Base-by-base conservation (phyloP, 2,888 invertebrate genomes). In the Caradrina clavipalpis region DNA sequence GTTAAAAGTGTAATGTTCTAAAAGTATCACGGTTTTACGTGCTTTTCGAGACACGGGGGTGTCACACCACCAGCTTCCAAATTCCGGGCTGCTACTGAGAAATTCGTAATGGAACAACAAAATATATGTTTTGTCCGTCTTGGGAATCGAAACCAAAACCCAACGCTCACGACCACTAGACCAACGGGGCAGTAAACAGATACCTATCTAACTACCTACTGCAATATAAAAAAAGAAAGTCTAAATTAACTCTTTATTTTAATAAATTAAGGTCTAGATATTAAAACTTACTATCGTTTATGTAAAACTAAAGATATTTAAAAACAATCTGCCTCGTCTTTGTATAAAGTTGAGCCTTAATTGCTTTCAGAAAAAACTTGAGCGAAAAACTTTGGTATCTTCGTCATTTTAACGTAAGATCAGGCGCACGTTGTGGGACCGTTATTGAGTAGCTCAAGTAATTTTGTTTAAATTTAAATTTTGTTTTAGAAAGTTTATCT, bases 401-500 rank as follows among this genome's bases (percentile, higher is more conserved):
- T 54, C 76, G 75, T 87, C 83, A 86, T 86, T 82, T 82, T 56
- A 72, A 60, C 47, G 51, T 78, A 78, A 83, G 76, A 45, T 22
- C 6, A 4, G 21, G 59, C 79, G 62, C 72, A 73, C 69, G 53
- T 10, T 72, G 10, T 17, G 26, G 62, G 58, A 59, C 62, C 10
- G 19, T 49, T 73, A 76, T 78, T 78, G 58, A 55, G 50, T 61
- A 73, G 58, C 26, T 5, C 45, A 53, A 58, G 65, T 78, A 65
- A 50, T 69, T 56, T 76, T 76, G n/a, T 59, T 76, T 70, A 51
- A 50, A 75, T 69, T 56, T 31, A 59, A 66, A 73, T 17, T 49
- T 75, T 68, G 19, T 75, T 56, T 42, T 17, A 1, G 5, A 51
- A 49, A 76, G 70, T 57, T 47, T 42, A 1, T 4, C 26, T 26